Base-by-base conservation (phyloP, 2,888 invertebrate species). In the Fragum fragum region DNA sequence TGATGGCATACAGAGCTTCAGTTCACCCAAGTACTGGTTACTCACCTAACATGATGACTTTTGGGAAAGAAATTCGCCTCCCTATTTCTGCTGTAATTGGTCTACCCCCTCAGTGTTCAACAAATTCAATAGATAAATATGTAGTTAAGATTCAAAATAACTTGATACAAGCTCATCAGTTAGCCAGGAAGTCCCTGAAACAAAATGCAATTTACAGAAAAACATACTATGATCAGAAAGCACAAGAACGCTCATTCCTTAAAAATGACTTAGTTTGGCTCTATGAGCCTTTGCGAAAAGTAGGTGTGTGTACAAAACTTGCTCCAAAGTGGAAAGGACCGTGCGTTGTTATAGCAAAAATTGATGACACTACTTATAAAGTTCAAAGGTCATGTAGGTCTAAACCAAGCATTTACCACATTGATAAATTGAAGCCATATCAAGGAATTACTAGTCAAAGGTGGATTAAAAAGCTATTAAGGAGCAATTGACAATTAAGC, bases 1-100 rank as follows among this genome's bases (percentile, higher is more conserved):
- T 79, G 9, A 87, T 87, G 75, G 90, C 88, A 1, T 90, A 90
- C 63, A 81, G 89, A 28, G 76, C 86, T 6, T 83, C 78, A 5
- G 29, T 73, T 18, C 85, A 91, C 28, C n/a, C 78, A 1, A 73
- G 76, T 11, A 90, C 89, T 11, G 70, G 74, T 0, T 63, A 81
- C 26, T 80, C 79, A 1, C 90, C 89, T 11, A 87, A 83, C 42
- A 53, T 53, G 47, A 68, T 84, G 69, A 73, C 68, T 18, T 39
- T 81, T 16, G 79, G 79, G 9, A 32, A 81, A 7, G 84, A 89
- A 14, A 53, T 86, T 6, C 61, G 28, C 1, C 61, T 89, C 3
- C 87, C 87, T 16, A 18, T 86, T 26, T 72, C 83, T 57, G 78
- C 78, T n/a, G n/a, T 78, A 6, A 78, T 70, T 36, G 66, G 66